Evolutionary conservation across 2,888 invertebrate species (phyloP).

Genomic region (Thecocarcelia acutangulata): DNA sequence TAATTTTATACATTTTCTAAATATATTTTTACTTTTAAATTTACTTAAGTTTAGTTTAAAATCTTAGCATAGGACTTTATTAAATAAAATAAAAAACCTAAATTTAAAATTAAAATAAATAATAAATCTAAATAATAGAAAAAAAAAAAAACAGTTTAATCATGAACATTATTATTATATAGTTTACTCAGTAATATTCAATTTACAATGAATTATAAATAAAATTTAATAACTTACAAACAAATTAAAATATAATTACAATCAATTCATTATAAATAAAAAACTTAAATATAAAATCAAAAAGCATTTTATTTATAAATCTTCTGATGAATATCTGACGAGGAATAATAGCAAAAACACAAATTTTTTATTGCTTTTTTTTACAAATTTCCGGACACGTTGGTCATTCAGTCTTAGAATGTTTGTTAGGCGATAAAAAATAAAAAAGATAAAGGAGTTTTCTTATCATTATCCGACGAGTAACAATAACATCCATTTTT

Average conservation of each 20-base stretch:
- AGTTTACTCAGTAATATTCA: conserved; percentile 65
- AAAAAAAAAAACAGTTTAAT: conserved; percentile 55
- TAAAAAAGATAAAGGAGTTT: no score
- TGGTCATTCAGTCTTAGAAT: no score
- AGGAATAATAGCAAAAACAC: no score
- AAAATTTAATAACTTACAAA: conserved; percentile 58
- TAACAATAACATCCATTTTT: no score
- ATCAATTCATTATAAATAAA: conserved; percentile 65
- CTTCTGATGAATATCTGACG: no score
- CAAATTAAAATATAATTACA: conserved; percentile 66
- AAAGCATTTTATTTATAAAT: conserved; percentile 32
- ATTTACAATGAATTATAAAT: conserved; percentile 67
- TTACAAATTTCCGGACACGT: no score
- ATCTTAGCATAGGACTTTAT: conserved; percentile 49
- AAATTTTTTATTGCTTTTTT: no score
- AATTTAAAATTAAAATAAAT: conserved; percentile 47
- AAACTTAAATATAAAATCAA: conserved; percentile 29
- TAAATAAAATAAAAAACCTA: conserved; percentile 37
- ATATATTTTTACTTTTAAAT: conserved; percentile 17
- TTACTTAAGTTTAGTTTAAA: conserved; percentile 49
- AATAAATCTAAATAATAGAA: conserved; percentile 58
- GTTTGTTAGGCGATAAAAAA: no score
- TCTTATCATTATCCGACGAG: no score
- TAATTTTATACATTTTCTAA: conserved; percentile 33
- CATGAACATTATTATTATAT: conserved; percentile 65